Evolutionary conservation across 2,888 invertebrate species (phyloP).

Genomic region (Brachylomia viminalis): DNA sequence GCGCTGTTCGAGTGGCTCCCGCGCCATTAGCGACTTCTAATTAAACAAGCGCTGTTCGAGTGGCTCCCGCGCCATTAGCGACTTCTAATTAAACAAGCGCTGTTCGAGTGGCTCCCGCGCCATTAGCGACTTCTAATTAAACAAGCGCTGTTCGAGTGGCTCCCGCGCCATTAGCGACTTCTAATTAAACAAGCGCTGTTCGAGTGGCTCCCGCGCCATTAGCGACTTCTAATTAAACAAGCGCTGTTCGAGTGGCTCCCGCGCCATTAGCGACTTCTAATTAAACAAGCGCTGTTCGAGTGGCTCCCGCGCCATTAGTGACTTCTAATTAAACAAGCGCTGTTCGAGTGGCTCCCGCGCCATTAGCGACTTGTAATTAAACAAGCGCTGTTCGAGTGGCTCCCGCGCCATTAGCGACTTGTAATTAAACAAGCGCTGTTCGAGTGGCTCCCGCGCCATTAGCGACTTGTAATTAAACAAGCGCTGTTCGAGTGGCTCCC

Average conservation of each 20-base stretch:
- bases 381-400: conserved; percentile 8
- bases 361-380: conserved; percentile 43
- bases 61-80: conserved; percentile 8
- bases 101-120: neutral
- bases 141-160: conserved; percentile 8
- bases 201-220: conserved; percentile 5
- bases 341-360: neutral
- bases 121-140: conserved; percentile 42
- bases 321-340: conserved; percentile 43
- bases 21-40: conserved; percentile 32
- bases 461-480: conserved; percentile 44
- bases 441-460: conserved; percentile 5
- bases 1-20: neutral
- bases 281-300: conserved; percentile 29
- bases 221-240: conserved; percentile 44
- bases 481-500: neutral
- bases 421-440: conserved; percentile 41
- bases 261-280: conserved; percentile 32
- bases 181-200: conserved; percentile 40
- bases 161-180: conserved; percentile 13
- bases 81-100: conserved; percentile 43
- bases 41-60: conserved; percentile 29
- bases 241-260: neutral
- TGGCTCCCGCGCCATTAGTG: conserved; percentile 7
- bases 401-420: conserved; percentile 13